Percentiles rank a stretch among this genome's conserved stretches.
Conservation (phyloP, 2,113 vertebrate genomes). For the Phaethornis superciliosus region DNA sequence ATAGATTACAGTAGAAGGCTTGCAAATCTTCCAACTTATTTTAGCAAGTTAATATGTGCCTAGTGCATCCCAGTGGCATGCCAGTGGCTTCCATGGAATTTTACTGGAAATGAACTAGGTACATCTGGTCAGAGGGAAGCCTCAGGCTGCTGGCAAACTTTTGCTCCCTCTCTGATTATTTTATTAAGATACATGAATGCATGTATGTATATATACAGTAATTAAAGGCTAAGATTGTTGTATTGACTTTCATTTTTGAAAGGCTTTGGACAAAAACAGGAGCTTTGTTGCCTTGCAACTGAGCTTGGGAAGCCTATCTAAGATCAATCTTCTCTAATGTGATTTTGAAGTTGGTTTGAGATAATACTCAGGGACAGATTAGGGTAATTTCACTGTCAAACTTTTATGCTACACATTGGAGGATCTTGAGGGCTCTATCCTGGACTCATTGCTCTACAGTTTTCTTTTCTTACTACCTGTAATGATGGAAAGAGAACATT, state of each 20-base stretch:
- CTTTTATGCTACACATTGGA: not conserved
- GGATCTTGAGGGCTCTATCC: not conserved
- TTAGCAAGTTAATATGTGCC: constrained; percentile 39
- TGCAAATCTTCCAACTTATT: not conserved
- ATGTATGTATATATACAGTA: not conserved
- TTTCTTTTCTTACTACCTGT: not conserved
- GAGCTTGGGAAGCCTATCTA: not conserved
- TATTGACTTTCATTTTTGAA: not conserved
- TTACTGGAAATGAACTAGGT: constrained; percentile 37
- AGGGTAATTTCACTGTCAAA: not conserved
- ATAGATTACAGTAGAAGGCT: constrained; percentile 7
- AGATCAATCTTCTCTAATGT: not conserved
- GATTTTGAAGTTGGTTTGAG: not conserved
- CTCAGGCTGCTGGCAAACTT: constrained; percentile 37
- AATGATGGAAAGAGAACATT: not conserved
- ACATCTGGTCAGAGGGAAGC: not conserved
- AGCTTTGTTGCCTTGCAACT: not conserved
- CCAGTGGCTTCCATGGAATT: constrained; percentile 48
- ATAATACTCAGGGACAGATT: not conserved
- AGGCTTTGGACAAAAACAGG: constrained; percentile 17
- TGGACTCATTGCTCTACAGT: not conserved
- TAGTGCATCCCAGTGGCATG: constrained; percentile 17
- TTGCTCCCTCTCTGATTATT: constrained; percentile 28
- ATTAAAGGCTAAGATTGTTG: not conserved
- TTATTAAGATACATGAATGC: not conserved